Evolutionary conservation across 2,113 vertebrate species (phyloP).

Genomic region (Charina bottae): DNA sequence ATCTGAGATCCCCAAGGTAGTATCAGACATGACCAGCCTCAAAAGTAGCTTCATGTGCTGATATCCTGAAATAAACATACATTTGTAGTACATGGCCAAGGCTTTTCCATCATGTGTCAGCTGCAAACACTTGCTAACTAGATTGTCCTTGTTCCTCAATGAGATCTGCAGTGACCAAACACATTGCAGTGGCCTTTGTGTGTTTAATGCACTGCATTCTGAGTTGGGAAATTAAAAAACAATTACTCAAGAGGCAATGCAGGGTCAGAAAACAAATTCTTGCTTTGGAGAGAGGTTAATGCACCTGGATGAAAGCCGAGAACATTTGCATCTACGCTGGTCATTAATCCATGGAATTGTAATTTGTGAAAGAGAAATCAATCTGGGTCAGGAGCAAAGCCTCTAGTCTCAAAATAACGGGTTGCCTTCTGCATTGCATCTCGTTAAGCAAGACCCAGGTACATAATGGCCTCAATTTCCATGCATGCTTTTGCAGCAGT

Average conservation of each 20-base stretch:
- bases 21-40: no score
- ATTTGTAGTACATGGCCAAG: background rate
- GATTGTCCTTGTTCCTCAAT: background rate
- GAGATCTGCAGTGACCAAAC: fast-evolving
- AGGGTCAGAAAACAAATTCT: conserved; percentile 47
- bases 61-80: background rate
- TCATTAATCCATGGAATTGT: conserved; percentile 75
- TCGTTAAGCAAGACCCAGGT: conserved; percentile 75
- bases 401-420: conserved; percentile 72
- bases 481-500: conserved; percentile 57
- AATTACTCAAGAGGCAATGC: conserved; percentile 47
- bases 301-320: conserved; percentile 64
- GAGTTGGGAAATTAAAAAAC: conserved; percentile 34
- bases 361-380: conserved; percentile 75
- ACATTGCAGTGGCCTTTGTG: fast-evolving
- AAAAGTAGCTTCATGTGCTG: background rate
- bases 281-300: conserved; percentile 71
- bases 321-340: conserved; percentile 64
- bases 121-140: background rate
- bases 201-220: conserved; percentile 47
- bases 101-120: background rate
- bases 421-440: conserved; percentile 63
- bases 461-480: conserved; percentile 71
- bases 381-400: conserved; percentile 71
- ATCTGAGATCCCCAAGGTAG: no score